Evolutionary conservation across 92 coral and sea anemone genomes (phyloP), one percentile per base, ranked within the genome.

Genomic region (Chrysogorgia sp.): DNA sequence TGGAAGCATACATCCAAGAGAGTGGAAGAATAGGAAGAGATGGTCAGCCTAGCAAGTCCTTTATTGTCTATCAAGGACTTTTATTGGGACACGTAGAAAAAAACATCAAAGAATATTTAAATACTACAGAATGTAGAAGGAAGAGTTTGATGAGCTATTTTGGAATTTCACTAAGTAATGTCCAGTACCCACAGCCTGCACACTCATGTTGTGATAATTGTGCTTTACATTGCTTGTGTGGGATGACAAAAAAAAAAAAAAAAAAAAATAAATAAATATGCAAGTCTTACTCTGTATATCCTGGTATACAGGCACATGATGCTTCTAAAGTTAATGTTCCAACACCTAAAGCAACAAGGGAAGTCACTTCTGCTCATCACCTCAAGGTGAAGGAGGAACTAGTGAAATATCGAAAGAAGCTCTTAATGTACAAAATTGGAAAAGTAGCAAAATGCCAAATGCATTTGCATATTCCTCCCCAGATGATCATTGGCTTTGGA

Each of bases 21-120:
- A 79, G 80, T 61, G 92, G 96, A 4, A 32, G 92, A 40, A 81
- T 86, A 30, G 88, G 92, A 4, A 61, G 88, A 49, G 92, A 88
- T 83, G 90, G 90, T 10, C 15, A 50, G 15, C 85, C 26, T 31
- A 88, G 92, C 71, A 63, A 32, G 9, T 86, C 87, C 12, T 80
- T 34, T 40, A 17, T 84, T 0, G 48, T 83, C 24, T 83, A 86
- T 13, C 67, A 70, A 35, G 87, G 94, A 12, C 19, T 80, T 9
- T 40, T 68, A 0, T 48, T 83, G 3, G 60, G 33, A 15, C 84
- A 83, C 62, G 74, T 76, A 28, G 85, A 80, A 4, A 58, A 63
- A 33, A 83, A 90, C 57, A 86, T 86, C 77, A 80, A 82, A 35
- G 20, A 67, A 3, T 90, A 83, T 65, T 68, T 87, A 10, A 69